These are phyloP conservation scores for Drosophila pandora DNA, from an alignment of 1,140 invertebrate species.

Conservation along the genomic window DNA sequence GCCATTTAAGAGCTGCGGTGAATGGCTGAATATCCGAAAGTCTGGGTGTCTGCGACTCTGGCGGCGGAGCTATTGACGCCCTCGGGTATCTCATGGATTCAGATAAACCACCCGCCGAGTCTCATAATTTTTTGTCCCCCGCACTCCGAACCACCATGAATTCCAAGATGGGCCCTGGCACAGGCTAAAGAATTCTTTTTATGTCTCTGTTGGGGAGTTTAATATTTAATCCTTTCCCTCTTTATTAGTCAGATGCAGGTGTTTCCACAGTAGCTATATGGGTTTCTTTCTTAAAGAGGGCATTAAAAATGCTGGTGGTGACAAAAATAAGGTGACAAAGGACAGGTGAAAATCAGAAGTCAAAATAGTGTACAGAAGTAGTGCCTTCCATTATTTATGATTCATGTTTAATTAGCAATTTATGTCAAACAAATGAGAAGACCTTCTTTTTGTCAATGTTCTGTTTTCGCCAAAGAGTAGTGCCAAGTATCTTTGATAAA, in stretches of 20 bases:
- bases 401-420: background rate
- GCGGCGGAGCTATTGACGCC: constrained; percentile 42
- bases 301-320: constrained; percentile 10
- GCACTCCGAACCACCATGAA: constrained; percentile 12
- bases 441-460: background rate
- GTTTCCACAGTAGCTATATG: constrained; percentile 27
- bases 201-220: constrained; percentile 28
- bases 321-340: constrained; percentile 6
- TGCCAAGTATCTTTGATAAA: background rate
- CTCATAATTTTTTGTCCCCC: constrained; percentile 57
- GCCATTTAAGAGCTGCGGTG: constrained; percentile 65
- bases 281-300: background rate
- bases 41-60: constrained; percentile 1
- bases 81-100: constrained; percentile 35
- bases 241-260: constrained; percentile 32
- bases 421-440: background rate
- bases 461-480: background rate
- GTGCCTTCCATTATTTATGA: background rate
- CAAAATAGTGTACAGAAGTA: background rate
- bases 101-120: constrained; percentile 73
- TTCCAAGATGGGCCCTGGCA: constrained; percentile 21
- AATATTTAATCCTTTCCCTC: constrained; percentile 42
- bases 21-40: constrained; percentile 3
- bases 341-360: constrained; percentile 10
- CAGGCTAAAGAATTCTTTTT: constrained; percentile 20